Base-by-base conservation (phyloP, 1,140 invertebrate species). In the Procambarus clarkii region DNA sequence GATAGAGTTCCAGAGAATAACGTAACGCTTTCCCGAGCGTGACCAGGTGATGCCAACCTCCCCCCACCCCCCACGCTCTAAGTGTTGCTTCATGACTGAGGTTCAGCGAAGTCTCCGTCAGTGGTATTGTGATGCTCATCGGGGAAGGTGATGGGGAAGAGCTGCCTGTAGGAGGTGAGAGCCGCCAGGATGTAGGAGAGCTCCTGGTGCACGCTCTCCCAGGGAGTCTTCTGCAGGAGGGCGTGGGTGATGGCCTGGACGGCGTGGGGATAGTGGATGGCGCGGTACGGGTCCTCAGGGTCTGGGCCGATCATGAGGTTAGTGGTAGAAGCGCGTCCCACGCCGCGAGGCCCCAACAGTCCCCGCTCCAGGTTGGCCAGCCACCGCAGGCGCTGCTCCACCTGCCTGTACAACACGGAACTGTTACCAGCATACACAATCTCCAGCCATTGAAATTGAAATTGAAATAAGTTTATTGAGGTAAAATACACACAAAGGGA, bases 101-200 rank as follows among this genome's bases (percentile, higher is more conserved):
- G 50, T 54, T 54, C 50, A 8, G 50, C 13, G 50, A 11, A 54
- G n/a, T n/a, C n/a, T 54, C 48, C 77, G 2, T 46, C n/a, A 69
- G 54, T 64, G 13, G 9, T 48, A 44, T 60, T 21, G 8, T 48
- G 46, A 3, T 9, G 44, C 0, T 88, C 78, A 0, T 13, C 24
- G 1, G 79, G 58, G 21, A 69, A 24, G 48, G 82, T 78, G 1
- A 45, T 24, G 13, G 79, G 45, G 46, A 89, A 89, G 64, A 89
- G 79, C 60, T 89, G 79, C 44, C 87, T 81, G 79, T 82, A 89
- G 58, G 87, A 81, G 24, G 87, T 45, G n/a, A 89, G 87, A 21
- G 79, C 87, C 3, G 87, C 64, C 60, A 89, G 87, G 60, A 89
- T 46, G 64, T 83, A 89, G 3, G 87, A 89, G n/a, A 89, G 87